phyloP scores from a whole-genome alignment of 2,888 invertebrate genomes.

The Protodeltote pygarga region DNA sequence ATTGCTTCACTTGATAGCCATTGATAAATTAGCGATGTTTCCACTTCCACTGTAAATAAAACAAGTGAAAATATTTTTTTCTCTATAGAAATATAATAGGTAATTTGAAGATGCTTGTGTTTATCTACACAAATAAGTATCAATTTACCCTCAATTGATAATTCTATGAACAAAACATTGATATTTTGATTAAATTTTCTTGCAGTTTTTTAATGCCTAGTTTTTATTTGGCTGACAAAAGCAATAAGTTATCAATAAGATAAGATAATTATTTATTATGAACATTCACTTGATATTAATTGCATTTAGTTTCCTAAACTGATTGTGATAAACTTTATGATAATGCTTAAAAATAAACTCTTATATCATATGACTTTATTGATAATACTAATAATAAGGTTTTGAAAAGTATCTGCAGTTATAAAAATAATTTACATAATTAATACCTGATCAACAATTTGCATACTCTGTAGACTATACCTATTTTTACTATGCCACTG shows the following conservation, averaged over 20 bases:
- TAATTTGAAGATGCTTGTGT: background rate
- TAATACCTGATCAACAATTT: no score
- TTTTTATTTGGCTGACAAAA: constrained; percentile 2
- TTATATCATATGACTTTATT: background rate
- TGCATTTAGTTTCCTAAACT: constrained; percentile 29
- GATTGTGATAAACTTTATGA: constrained; percentile 21
- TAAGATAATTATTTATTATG: constrained; percentile 44
- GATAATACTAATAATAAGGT: background rate
- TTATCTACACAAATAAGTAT: background rate
- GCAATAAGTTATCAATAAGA: constrained; percentile 44
- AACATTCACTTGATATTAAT: constrained; percentile 43
- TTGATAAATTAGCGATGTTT: no score
- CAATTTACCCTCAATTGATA: constrained; percentile 17
- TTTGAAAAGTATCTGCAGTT: no score
- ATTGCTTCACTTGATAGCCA: constrained; percentile 8
- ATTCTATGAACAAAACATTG: background rate
- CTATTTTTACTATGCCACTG: no score
- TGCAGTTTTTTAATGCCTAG: no score
- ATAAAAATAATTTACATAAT: no score
- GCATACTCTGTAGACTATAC: no score
- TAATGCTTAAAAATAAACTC: constrained; percentile 5
- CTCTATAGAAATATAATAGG: background rate
- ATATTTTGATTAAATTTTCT: no score
- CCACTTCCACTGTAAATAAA: no score
- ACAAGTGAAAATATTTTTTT: no score